Percentiles rank a stretch among this genome's conserved stretches.
Conservation (phyloP, 2,113 vertebrate genomes). For the Macaca nemestrina region DNA sequence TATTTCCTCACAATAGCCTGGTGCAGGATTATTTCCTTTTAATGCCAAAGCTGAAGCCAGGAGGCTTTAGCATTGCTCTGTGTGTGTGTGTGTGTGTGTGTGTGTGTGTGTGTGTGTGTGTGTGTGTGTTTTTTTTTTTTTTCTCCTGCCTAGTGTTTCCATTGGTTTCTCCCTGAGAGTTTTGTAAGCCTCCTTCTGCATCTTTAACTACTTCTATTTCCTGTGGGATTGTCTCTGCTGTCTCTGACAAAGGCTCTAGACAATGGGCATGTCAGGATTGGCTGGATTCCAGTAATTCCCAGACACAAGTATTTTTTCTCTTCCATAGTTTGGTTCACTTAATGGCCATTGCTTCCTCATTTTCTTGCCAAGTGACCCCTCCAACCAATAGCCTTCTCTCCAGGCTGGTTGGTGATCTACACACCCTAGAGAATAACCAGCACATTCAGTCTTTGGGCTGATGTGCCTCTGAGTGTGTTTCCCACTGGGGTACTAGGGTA, state of each 20-base stretch:
- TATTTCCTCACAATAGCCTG: background rate
- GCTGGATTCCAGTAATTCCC: constrained; percentile 15
- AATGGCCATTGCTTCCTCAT: background rate
- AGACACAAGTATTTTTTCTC: constrained; percentile 9
- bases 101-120: too few species aligned
- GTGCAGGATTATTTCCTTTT: background rate
- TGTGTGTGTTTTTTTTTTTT: too few species aligned
- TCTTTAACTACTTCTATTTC: background rate
- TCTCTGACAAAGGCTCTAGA: constrained; percentile 29
- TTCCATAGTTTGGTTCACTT: background rate
- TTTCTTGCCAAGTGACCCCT: constrained; percentile 45
- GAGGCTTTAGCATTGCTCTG: background rate
- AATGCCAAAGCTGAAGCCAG: background rate
- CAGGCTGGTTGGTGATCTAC: constrained; percentile 28
- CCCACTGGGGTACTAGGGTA: background rate
- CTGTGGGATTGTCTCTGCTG: background rate
- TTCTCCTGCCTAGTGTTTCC: background rate
- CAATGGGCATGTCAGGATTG: constrained; percentile 25
- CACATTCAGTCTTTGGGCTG: background rate
- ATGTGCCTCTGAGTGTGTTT: background rate
- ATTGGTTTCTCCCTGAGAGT: constrained; percentile 41
- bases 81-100: background rate
- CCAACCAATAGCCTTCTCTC: constrained; percentile 35
- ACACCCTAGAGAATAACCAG: background rate
- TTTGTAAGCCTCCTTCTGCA: constrained; percentile 44